A percentile compares a stretch with the other conserved stretches of the same genome.
These are phyloP conservation scores for Ischnura elegans DNA, from an alignment of 2,888 invertebrate genomes.

Conservation along the genomic window DNA sequence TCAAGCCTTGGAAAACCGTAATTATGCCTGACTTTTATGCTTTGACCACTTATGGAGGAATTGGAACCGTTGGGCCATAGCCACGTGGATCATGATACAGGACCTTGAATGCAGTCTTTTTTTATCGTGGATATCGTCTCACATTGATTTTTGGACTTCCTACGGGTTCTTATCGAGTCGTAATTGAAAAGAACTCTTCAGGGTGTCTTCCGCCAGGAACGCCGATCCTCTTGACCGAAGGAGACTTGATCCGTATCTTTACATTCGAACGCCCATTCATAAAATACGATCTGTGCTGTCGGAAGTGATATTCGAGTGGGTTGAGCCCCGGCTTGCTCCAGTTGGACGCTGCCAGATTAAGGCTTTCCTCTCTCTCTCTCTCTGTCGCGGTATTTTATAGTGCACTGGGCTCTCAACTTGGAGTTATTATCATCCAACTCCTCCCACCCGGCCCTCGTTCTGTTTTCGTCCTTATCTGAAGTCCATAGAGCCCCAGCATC, in stretches of 20 bases:
- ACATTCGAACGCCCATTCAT: neutral
- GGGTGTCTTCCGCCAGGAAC: neutral
- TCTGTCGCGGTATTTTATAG: neutral
- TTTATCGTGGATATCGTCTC: neutral
- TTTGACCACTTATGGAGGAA: no score
- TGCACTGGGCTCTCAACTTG: neutral
- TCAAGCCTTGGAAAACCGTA: no score
- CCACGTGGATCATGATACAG: neutral
- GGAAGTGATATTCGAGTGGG: neutral
- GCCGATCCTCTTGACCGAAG: neutral
- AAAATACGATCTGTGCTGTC: neutral
- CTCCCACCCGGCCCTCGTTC: neutral
- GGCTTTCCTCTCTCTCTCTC: neutral
- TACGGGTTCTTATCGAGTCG: neutral
- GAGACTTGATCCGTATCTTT: neutral
- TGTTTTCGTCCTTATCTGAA: slow-evolving; percentile 14
- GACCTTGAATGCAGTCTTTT: neutral
- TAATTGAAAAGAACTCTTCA: neutral
- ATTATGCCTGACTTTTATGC: no score
- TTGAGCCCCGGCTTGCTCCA: no score
- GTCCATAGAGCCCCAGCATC: neutral
- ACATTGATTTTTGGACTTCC: neutral
- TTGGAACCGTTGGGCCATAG: no score
- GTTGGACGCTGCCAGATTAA: neutral
- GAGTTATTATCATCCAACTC: neutral